phyloP scores from a whole-genome alignment of 2,797 vertebrate genomes.

The Cryptoblepharus egeriae region DNA sequence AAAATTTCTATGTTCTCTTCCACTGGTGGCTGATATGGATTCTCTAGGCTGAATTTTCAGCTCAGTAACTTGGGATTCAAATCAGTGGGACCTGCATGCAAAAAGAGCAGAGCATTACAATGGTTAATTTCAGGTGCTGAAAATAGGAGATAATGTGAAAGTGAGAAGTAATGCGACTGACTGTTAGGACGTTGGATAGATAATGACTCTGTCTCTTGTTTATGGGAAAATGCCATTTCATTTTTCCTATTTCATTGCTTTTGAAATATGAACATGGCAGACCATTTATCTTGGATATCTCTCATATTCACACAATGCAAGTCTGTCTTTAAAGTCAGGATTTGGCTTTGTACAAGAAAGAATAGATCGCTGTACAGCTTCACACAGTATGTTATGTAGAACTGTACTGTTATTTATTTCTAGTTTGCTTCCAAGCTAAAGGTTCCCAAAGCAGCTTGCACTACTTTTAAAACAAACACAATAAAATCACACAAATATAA shows the following conservation, averaged over 20 bases:
- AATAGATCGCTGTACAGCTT: background rate
- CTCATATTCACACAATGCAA: background rate
- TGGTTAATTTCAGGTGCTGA: background rate
- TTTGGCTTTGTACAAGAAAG: background rate
- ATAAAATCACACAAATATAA: too few relatives aligned
- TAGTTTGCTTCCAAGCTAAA: too few relatives aligned
- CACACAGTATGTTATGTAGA: background rate
- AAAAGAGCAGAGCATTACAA: background rate
- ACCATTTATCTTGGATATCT: background rate
- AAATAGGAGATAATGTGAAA: background rate
- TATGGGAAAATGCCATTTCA: background rate
- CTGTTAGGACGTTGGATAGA: background rate
- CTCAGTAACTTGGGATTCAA: background rate
- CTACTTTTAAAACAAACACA: too few relatives aligned
- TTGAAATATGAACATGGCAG: background rate
- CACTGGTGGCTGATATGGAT: background rate
- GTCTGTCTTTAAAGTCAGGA: slow-evolving; percentile 15
- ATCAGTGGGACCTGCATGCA: background rate
- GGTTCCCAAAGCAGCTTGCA: too few relatives aligned
- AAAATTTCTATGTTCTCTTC: too few relatives aligned
- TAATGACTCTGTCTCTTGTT: slow-evolving; percentile 6
- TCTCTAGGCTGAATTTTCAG: background rate
- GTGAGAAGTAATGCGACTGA: background rate
- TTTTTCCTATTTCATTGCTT: background rate
- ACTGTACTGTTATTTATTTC: background rate